Percentiles rank a stretch among this genome's conserved stretches.
Evolutionary conservation across 1,140 invertebrate genomes (phyloP).

Genomic region (Drosophila seguyi): DNA sequence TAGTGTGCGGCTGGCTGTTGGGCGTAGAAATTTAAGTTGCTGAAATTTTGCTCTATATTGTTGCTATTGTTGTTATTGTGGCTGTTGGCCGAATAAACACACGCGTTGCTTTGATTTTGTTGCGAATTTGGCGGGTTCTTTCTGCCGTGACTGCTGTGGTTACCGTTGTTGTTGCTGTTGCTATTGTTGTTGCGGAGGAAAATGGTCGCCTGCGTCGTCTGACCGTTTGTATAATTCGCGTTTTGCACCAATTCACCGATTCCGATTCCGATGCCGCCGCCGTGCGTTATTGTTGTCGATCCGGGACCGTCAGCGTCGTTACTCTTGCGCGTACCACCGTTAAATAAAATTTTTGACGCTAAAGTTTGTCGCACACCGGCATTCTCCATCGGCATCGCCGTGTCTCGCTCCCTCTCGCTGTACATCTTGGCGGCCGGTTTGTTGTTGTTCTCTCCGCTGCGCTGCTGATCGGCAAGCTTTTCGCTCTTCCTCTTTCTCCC

Average conservation of each 20-base stretch:
- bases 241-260: conserved; percentile 73
- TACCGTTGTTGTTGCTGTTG: conserved; percentile 25
- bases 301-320: conserved; percentile 60
- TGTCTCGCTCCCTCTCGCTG: conserved; percentile 36
- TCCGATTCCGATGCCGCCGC: conserved; percentile 43
- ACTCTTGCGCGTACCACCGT: conserved; percentile 78
- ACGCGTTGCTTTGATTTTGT: conserved; percentile 56
- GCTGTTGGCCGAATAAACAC: conserved; percentile 62
- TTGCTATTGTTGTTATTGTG: conserved; percentile 42
- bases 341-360: conserved; percentile 64
- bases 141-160: conserved; percentile 37
- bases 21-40: conserved; percentile 73
- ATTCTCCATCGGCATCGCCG: conserved; percentile 13
- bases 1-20: conserved; percentile 57
- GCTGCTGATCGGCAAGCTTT: conserved; percentile 23
- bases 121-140: conserved; percentile 64
- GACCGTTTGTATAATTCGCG: conserved; percentile 71
- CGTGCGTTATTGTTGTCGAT: conserved; percentile 28
- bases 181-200: conserved; percentile 64
- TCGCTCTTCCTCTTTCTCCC: conserved; percentile 17
- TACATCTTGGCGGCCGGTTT: conserved; percentile 67
- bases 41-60: conserved; percentile 47
- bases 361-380: conserved; percentile 36
- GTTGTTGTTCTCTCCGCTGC: conserved; percentile 17
- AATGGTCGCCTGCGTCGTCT: conserved; percentile 75